Evolutionary conservation across 2,888 invertebrate species (phyloP).

Genomic region (Plebejus argus): DNA sequence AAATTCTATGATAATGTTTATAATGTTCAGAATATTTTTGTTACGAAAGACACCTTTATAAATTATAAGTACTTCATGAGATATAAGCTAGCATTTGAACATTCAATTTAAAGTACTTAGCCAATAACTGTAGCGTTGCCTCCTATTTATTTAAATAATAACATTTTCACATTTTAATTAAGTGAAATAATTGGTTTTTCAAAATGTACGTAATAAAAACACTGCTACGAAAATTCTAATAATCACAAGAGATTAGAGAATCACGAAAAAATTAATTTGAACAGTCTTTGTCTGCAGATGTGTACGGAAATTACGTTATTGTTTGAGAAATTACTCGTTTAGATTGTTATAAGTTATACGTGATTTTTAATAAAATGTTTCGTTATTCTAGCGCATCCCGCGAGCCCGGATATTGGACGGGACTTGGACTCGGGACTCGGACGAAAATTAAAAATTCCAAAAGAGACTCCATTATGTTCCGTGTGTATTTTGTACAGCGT

Average conservation of each 20-base stretch:
- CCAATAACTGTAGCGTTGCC: background rate
- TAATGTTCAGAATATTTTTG: background rate
- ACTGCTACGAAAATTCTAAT: background rate
- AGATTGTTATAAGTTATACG: conserved; percentile 28
- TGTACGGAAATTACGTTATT: conserved; percentile 14
- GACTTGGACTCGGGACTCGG: conserved; percentile 39
- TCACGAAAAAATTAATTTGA: conserved; percentile 1
- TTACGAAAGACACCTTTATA: no score
- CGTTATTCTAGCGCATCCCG: conserved; percentile 39
- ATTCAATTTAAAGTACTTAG: no score
- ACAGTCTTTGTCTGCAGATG: background rate
- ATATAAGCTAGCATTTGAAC: no score
- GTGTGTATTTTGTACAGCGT: conserved; percentile 48
- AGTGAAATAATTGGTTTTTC: background rate
- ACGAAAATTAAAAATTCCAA: conserved; percentile 48
- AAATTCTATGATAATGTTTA: background rate
- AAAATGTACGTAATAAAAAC: background rate
- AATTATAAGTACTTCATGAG: no score
- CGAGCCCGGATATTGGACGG: conserved; percentile 43
- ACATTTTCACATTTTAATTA: background rate
- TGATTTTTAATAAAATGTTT: conserved; percentile 36
- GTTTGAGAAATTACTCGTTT: conserved; percentile 28
- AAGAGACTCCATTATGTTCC: conserved; percentile 54
- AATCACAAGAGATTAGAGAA: background rate
- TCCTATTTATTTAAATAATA: background rate